Conservation (phyloP, 2,888 invertebrate genomes). For the Heliconius erato region DNA sequence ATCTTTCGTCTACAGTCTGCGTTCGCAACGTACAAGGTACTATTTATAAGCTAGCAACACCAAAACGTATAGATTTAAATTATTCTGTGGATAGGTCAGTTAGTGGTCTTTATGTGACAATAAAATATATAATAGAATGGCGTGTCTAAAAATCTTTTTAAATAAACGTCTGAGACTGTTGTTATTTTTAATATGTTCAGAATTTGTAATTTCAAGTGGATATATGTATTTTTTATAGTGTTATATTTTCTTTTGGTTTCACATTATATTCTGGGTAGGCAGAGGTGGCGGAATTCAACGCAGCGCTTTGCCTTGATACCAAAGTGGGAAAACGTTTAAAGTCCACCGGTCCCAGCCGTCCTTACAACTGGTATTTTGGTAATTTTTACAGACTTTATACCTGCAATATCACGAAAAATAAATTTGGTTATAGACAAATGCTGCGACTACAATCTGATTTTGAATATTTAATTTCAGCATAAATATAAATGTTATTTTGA, state of each 20-base stretch:
- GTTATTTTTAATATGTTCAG: not conserved
- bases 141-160: slow-evolving; percentile 15
- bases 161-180: not conserved
- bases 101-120: slow-evolving; percentile 45
- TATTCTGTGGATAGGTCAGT: slow-evolving; percentile 49
- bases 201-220: not conserved
- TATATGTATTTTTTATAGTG: not conserved
- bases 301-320: too few relatives aligned
- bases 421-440: too few relatives aligned
- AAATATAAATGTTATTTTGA: too few relatives aligned
- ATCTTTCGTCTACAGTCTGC: slow-evolving; percentile 27
- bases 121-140: slow-evolving; percentile 38
- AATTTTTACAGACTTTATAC: too few relatives aligned
- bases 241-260: not conserved
- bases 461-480: too few relatives aligned
- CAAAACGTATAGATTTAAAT: slow-evolving; percentile 38
- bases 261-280: not conserved
- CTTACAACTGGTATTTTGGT: too few relatives aligned
- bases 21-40: slow-evolving; percentile 37
- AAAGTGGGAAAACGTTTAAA: too few relatives aligned
- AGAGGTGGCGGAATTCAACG: not conserved
- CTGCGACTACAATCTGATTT: too few relatives aligned
- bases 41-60: slow-evolving; percentile 46
- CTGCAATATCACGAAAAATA: too few relatives aligned
- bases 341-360: too few relatives aligned